Conservation (phyloP, 2,888 invertebrate species). For the Drosophila engyochracea region DNA sequence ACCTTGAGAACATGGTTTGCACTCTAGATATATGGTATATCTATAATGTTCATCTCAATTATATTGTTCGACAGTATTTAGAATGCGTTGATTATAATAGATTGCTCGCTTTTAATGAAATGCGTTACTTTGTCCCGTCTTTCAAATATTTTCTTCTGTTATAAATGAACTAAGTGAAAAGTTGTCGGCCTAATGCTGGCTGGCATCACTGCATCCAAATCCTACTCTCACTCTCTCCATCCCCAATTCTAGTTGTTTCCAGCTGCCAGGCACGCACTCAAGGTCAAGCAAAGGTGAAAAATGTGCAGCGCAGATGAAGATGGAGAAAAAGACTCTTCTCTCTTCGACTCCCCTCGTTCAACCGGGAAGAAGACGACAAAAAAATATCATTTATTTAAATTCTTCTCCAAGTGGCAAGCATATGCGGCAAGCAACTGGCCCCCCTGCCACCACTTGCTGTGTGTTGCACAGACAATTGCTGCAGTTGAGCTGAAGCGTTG, state of each 20-base stretch:
- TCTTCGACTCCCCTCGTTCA: slow-evolving; percentile 25
- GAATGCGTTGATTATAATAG: slow-evolving; percentile 41
- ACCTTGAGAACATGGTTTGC: neutral
- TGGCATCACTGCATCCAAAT: slow-evolving; percentile 42
- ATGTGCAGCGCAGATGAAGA: slow-evolving; percentile 70
- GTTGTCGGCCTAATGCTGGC: slow-evolving; percentile 52
- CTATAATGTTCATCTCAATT: neutral
- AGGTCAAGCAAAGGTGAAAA: slow-evolving; percentile 80
- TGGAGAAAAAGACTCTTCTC: slow-evolving; percentile 13
- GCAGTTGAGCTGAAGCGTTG: slow-evolving; percentile 51
- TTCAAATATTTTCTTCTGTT: slow-evolving; percentile 21
- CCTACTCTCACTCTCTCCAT: neutral
- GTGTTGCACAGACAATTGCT: slow-evolving; percentile 63
- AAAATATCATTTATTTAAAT: slow-evolving; percentile 69
- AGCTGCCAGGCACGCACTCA: slow-evolving; percentile 65
- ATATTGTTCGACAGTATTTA: neutral
- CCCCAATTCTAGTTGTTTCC: slow-evolving; percentile 24
- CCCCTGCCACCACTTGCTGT: slow-evolving; percentile 35
- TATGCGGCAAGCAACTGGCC: slow-evolving; percentile 45
- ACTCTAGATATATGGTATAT: neutral
- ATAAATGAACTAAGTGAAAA: slow-evolving; percentile 66
- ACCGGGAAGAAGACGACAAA: slow-evolving; percentile 20
- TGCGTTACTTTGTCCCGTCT: neutral
- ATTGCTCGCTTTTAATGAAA: slow-evolving; percentile 24
- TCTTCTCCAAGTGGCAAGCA: slow-evolving; percentile 54